phyloP scores from a whole-genome alignment of 2,113 vertebrate genomes.

The Pygoscelis antarcticus region DNA sequence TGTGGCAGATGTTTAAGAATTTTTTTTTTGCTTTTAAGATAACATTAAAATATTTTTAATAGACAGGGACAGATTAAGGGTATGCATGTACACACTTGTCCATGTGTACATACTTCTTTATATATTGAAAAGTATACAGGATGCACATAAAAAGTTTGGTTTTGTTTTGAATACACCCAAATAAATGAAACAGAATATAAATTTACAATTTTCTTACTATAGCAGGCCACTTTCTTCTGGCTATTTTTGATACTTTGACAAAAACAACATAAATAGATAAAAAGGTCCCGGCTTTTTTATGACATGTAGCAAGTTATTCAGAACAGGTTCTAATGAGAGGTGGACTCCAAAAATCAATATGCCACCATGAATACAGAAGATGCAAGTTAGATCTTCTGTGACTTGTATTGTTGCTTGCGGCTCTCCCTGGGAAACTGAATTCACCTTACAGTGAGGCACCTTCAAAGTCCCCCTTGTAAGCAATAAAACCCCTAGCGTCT shows the following conservation, averaged over 20 bases:
- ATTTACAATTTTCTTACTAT: background rate
- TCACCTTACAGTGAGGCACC: accelerated
- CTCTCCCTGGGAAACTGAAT: background rate
- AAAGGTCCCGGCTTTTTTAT: background rate
- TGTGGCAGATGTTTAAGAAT: background rate
- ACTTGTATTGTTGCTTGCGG: background rate
- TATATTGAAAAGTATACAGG: background rate
- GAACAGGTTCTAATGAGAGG: background rate
- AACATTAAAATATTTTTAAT: background rate
- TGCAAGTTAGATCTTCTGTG: background rate
- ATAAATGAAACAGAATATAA: background rate
- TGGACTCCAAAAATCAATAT: background rate
- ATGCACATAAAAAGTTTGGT: background rate
- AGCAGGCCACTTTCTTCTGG: background rate
- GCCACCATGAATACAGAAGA: background rate
- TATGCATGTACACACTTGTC: accelerated
- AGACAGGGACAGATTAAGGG: background rate
- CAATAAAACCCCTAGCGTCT: background rate
- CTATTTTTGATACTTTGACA: background rate
- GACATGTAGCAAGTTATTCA: background rate
- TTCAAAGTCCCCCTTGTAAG: background rate
- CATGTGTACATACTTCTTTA: background rate
- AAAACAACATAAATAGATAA: background rate
- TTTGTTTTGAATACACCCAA: background rate
- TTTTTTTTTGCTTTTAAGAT: background rate